Evolutionary conservation across 2,888 invertebrate species (phyloP).

Genomic region (Heliconius sara): DNA sequence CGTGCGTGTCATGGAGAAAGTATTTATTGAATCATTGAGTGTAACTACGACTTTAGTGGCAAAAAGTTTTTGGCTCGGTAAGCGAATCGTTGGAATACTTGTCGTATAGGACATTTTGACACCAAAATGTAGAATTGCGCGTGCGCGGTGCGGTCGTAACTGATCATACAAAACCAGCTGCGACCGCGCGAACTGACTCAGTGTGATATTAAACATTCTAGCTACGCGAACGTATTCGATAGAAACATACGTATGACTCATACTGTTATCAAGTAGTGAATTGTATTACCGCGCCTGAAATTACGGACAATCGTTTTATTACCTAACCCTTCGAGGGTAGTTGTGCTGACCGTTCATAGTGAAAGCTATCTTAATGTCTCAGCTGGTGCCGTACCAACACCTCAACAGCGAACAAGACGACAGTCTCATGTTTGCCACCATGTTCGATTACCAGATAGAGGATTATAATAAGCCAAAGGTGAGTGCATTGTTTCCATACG

Average conservation of each 20-base stretch:
- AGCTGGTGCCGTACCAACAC: constrained; percentile 84
- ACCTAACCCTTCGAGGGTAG: constrained; percentile 59
- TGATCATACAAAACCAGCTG: constrained; percentile 79
- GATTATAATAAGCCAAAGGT: constrained; percentile 77
- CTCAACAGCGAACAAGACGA: constrained; percentile 80
- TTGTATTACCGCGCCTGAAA: constrained; percentile 61
- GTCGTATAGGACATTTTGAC: constrained; percentile 62
- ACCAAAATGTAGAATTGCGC: constrained; percentile 62
- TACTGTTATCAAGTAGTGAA: constrained; percentile 75
- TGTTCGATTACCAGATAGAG: constrained; percentile 82
- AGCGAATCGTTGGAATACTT: constrained; percentile 73
- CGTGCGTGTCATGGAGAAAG: constrained; percentile 64
- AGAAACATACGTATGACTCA: constrained; percentile 73
- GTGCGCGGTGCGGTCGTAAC: constrained; percentile 70
- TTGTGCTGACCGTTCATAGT: constrained; percentile 67
- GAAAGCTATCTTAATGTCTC: constrained; percentile 84
- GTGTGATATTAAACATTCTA: constrained; percentile 82
- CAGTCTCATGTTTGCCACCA: constrained; percentile 82
- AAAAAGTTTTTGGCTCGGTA: constrained; percentile 67
- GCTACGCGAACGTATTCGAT: constrained; percentile 71
- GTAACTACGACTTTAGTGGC: constrained; percentile 58
- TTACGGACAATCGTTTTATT: constrained; percentile 64
- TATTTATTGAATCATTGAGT: constrained; percentile 74
- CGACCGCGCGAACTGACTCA: constrained; percentile 76
- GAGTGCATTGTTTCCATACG: constrained; percentile 53